Evolutionary conservation across 1,140 invertebrate genomes (phyloP).

Genomic region (Mercenaria mercenaria): DNA sequence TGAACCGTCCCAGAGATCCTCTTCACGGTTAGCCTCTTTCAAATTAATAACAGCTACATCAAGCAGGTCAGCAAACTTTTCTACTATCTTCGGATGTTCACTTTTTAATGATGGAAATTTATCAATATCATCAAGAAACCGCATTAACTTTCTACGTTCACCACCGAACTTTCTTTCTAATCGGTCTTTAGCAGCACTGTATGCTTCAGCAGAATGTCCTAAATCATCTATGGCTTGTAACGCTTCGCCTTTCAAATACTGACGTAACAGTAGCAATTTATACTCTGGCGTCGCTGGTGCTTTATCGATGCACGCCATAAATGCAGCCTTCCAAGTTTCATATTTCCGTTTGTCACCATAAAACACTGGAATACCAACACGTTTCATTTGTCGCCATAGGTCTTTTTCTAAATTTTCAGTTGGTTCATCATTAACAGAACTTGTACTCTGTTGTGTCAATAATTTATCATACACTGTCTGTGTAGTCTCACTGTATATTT

Average conservation of each 20-base stretch:
- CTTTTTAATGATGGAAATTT: background rate
- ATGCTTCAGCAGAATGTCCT: constrained; percentile 3
- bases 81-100: background rate
- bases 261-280: background rate
- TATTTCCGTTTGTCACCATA: background rate
- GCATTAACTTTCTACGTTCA: background rate
- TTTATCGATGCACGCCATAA: background rate
- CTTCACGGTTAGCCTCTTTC: background rate
- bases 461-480: background rate
- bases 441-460: background rate
- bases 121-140: background rate
- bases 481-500: background rate
- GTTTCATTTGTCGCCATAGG: constrained; percentile 7
- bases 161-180: background rate
- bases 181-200: constrained; percentile 34
- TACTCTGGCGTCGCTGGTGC: background rate
- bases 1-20: background rate
- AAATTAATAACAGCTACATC: constrained; percentile 21
- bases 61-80: constrained; percentile 37
- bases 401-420: background rate
- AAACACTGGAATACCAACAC: background rate
- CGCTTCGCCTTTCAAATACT: constrained; percentile 11
- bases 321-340: background rate
- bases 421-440: background rate
- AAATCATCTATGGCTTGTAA: background rate